Evolutionary conservation across 2,113 vertebrate genomes (phyloP), one percentile per base, ranked within the genome.

Genomic region (Lophura nycthemera): DNA sequence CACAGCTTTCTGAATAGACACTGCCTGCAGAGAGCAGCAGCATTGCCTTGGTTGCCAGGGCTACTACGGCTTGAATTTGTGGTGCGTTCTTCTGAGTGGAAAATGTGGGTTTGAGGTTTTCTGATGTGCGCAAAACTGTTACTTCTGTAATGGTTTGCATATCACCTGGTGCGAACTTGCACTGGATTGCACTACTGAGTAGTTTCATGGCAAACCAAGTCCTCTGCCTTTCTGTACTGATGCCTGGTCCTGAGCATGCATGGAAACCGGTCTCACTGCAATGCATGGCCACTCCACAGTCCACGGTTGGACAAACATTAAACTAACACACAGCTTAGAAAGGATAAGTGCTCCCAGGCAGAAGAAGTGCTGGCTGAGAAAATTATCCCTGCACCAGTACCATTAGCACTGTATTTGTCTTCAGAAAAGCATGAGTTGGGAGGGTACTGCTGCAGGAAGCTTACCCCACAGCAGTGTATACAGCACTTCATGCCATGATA

Each of bases 1-100:
- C 3, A 1, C 0, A 1, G 19, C 3, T 0, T 16, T 25, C 0
- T 5, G 5, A 14, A 1, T 8, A 25, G 21, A 14, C 22, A 3
- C 6, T 9, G 42, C 10, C 32, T 13, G 1, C 5, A 27, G 42
- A 42, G 8, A 75, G 42, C 7, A 7, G 48, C 67, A 54, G 34
- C n/a, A 56, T 15, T 11, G 0, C 45, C 43, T 9, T 1, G 4
- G 19, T 11, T 36, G 32, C 5, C 1, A 1, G 21, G 16, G 22
- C 6, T 6, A 19, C 11, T 42, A 16, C 24, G 24, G 27, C 50
- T 25, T 0, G 0, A 16, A 32, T 34, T 11, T n/a, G n/a, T 34
- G 38, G 14, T 30, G 19, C 3, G 2, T 5, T 54, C 15, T 36
- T 65, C 54, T 3, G 5, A 2, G 1, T 3, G 27, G 10, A 54